Percentiles rank a stretch among this genome's conserved stretches.
phyloP scores from a whole-genome alignment of 2,113 vertebrate genomes.

The Ictalurus punctatus region DNA sequence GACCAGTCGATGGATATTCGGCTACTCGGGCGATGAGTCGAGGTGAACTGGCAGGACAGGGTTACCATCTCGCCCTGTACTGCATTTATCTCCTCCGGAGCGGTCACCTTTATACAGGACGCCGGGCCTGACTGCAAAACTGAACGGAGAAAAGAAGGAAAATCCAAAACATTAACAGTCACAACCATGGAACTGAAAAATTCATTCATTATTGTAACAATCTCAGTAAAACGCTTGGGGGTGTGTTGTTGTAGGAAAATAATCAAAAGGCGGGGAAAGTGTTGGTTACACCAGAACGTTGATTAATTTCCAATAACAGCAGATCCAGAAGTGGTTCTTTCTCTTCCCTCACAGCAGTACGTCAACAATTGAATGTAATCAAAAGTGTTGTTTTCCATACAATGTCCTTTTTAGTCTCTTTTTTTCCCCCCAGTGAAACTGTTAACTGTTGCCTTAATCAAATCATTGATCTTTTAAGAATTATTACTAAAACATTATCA shows the following conservation, averaged over 20 bases:
- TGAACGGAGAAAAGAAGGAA: conserved; percentile 51
- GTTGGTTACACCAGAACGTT: no score
- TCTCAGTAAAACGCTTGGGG: not conserved
- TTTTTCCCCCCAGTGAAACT: no score
- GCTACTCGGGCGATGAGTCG: conserved; percentile 73
- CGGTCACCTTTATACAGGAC: conserved; percentile 75
- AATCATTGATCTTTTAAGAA: no score
- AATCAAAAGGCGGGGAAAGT: no score
- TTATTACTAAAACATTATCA: no score
- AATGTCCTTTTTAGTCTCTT: no score
- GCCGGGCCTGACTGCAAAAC: conserved; percentile 53
- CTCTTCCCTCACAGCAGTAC: not conserved
- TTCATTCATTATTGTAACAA: not conserved
- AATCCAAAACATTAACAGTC: not conserved
- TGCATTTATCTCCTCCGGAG: conserved; percentile 73
- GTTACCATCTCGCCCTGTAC: conserved; percentile 72
- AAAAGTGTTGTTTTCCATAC: no score
- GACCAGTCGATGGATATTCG: conserved; percentile 86
- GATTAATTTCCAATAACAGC: not conserved
- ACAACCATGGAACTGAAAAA: not conserved
- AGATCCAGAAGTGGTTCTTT: not conserved
- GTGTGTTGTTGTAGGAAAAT: not conserved
- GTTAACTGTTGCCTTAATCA: no score
- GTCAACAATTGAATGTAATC: no score
- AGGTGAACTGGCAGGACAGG: conserved; percentile 84